These are phyloP conservation scores for Alosa alosa DNA, from an alignment of 2,113 vertebrate genomes.

Conservation along the genomic window DNA sequence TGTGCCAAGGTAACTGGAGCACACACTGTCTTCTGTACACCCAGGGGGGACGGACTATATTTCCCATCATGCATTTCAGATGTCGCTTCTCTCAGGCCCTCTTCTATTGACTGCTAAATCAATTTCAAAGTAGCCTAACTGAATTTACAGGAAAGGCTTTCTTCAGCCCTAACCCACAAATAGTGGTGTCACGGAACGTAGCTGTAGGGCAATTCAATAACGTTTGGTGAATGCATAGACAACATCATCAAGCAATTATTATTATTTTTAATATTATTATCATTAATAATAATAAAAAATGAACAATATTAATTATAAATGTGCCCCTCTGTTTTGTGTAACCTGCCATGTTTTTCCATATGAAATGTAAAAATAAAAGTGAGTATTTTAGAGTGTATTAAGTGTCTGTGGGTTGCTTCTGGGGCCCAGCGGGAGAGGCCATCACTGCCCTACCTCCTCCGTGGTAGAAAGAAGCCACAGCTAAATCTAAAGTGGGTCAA, in stretches of 20 bases:
- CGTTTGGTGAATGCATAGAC: neutral
- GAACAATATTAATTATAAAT: neutral
- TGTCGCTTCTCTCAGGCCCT: neutral
- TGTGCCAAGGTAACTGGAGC: conserved; percentile 12
- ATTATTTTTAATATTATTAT: neutral
- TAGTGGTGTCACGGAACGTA: neutral
- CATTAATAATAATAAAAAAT: neutral
- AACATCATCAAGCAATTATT: neutral
- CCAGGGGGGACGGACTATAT: neutral
- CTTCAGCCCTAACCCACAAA: neutral
- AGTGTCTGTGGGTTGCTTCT: conserved; percentile 36
- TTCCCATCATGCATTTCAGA: conserved; percentile 5
- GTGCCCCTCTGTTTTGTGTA: neutral
- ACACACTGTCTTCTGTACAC: neutral
- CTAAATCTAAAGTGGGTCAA: neutral
- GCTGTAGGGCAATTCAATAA: neutral
- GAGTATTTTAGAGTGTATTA: conserved; percentile 51
- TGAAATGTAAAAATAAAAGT: conserved; percentile 58
- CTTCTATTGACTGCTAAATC: neutral
- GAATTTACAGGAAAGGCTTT: neutral
- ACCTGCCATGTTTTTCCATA: conserved; percentile 51
- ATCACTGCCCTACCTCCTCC: neutral
- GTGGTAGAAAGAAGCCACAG: neutral
- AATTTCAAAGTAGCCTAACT: neutral
- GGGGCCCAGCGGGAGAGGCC: neutral